A percentile compares a stretch with the other conserved stretches of the same genome.
These are phyloP conservation scores for Ophioninae sp. DNA, from an alignment of 2,888 invertebrate genomes.

Conservation along the genomic window DNA sequence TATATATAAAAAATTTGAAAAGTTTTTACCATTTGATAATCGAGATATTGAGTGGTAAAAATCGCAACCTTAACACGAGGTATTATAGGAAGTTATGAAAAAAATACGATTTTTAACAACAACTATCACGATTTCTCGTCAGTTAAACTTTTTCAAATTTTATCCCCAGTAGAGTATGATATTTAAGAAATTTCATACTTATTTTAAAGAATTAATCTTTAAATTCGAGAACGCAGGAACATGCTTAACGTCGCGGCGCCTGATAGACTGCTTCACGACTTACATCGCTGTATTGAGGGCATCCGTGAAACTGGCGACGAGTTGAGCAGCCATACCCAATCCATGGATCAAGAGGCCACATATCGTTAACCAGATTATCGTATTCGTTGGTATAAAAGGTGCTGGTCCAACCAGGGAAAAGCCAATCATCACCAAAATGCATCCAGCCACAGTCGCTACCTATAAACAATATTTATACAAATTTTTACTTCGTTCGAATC, in stretches of 20 bases:
- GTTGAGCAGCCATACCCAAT: conserved; percentile 90
- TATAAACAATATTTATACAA: conserved; percentile 63
- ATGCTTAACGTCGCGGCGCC: conserved; percentile 41
- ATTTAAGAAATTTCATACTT: too few species aligned
- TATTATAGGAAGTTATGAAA: too few species aligned
- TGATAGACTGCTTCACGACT: conserved; percentile 78
- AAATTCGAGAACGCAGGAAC: too few species aligned
- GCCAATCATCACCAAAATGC: conserved; percentile 85
- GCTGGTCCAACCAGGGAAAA: conserved; percentile 91
- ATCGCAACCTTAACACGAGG: too few species aligned
- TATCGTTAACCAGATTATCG: conserved; percentile 86
- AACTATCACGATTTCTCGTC: too few species aligned
- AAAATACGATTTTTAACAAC: too few species aligned
- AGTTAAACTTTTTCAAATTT: too few species aligned
- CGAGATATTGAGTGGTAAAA: too few species aligned
- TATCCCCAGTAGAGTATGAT: too few species aligned
- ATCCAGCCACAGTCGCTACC: conserved; percentile 86
- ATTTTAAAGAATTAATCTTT: too few species aligned
- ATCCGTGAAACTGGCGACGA: conserved; percentile 93
- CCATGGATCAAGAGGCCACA: conserved; percentile 90
- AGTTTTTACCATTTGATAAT: too few species aligned
- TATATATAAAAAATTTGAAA: too few species aligned
- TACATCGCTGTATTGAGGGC: conserved; percentile 91
- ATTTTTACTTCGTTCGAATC: background rate
- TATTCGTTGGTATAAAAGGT: conserved; percentile 86